These are phyloP conservation scores for Synanthedon formicaeformis DNA, from an alignment of 2,888 invertebrate species.

Conservation along the genomic window DNA sequence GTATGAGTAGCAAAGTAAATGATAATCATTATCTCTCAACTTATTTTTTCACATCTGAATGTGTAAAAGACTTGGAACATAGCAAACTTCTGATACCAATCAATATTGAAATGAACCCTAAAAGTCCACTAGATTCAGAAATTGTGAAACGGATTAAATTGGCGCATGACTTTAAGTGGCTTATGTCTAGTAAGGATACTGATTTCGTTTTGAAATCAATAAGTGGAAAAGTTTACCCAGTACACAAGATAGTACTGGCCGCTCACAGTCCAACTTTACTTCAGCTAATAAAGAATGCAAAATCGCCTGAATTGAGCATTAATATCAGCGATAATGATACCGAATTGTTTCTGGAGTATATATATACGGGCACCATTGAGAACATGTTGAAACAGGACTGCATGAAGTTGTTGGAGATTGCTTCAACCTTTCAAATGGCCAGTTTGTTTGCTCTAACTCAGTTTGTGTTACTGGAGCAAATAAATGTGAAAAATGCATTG, in stretches of 20 bases:
- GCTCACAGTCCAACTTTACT: constrained; percentile 41
- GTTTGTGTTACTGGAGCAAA: constrained; percentile 27
- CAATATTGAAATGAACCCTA: constrained; percentile 24
- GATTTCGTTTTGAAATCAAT: constrained; percentile 38
- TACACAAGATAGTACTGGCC: constrained; percentile 42
- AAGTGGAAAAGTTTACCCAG: constrained; percentile 26
- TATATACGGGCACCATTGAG: constrained; percentile 43
- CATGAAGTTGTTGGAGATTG: constrained; percentile 31
- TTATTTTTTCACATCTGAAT: constrained; percentile 24
- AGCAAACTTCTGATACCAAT: constrained; percentile 36
- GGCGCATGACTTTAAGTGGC: constrained; percentile 27
- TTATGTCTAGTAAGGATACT: constrained; percentile 26
- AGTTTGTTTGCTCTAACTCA: constrained; percentile 30
- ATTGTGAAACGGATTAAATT: constrained; percentile 35
- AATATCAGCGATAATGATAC: constrained; percentile 38
- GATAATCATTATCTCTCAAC: constrained; percentile 38
- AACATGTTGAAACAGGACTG: constrained; percentile 32
- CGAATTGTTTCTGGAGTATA: constrained; percentile 38
- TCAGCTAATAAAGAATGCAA: constrained; percentile 23
- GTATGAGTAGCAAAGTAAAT: constrained; percentile 24
- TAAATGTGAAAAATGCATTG: constrained; percentile 39
- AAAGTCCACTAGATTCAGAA: constrained; percentile 21
- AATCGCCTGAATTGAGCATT: constrained; percentile 17
- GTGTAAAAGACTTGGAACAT: constrained; percentile 14
- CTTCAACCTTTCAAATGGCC: constrained; percentile 30